These are phyloP conservation scores for Oreortyx pictus DNA, from an alignment of 2,797 vertebrate genomes.

Conservation along the genomic window DNA sequence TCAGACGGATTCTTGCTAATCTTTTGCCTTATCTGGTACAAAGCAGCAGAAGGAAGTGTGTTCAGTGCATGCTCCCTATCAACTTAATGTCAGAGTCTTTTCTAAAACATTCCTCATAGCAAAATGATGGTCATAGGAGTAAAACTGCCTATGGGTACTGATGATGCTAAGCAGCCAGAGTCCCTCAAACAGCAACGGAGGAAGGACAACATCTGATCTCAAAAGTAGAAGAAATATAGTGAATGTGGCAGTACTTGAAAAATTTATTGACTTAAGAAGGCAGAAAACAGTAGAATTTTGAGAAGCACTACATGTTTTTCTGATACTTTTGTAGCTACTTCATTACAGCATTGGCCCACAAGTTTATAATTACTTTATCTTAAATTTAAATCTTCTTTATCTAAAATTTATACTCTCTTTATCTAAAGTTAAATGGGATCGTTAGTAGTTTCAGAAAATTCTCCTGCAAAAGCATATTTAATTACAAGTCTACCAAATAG, in stretches of 20 bases:
- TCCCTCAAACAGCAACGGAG: background rate
- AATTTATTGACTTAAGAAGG: background rate
- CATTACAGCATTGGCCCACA: background rate
- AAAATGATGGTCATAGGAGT: background rate
- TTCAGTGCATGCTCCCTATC: background rate
- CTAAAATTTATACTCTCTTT: constrained; percentile 33
- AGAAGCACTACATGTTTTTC: background rate
- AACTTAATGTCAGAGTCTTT: background rate
- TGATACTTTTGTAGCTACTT: constrained; percentile 10
- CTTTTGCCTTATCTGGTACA: background rate
- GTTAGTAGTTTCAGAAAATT: constrained; percentile 31
- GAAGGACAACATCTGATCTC: background rate
- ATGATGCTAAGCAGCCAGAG: background rate
- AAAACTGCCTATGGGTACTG: background rate
- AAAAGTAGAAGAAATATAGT: background rate
- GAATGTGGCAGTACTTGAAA: background rate
- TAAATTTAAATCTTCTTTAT: constrained; percentile 21
- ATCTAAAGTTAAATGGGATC: constrained; percentile 48
- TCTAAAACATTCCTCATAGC: background rate
- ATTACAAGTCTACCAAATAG: constrained; percentile 12
- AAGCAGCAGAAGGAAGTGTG: background rate
- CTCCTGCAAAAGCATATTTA: background rate
- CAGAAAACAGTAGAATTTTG: constrained; percentile 14
- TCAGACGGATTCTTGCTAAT: constrained; percentile 6
- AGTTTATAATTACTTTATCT: background rate